A percentile compares a stretch with the other conserved stretches of the same genome.
These are phyloP conservation scores for Nomada goodeniana DNA, from an alignment of 2,888 invertebrate species.

Conservation along the genomic window DNA sequence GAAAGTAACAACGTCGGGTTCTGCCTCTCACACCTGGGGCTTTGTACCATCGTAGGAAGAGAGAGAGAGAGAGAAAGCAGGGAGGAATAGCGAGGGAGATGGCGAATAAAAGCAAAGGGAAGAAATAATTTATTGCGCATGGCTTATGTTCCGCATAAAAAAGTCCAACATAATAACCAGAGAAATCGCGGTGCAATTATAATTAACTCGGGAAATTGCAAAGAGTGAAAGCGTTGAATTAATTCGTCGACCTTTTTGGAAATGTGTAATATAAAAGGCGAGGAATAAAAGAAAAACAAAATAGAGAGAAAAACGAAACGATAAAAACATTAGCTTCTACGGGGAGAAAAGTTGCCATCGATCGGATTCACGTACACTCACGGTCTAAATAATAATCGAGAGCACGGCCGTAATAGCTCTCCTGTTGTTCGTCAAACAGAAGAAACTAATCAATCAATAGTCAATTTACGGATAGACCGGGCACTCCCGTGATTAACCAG, in stretches of 20 bases:
- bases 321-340: too few species aligned
- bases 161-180: conserved; percentile 16
- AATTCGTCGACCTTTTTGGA: not conserved
- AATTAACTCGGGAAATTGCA: not conserved
- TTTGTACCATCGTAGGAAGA: conserved; percentile 23
- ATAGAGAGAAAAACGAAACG: not conserved
- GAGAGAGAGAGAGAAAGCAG: conserved; percentile 6
- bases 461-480: conserved; percentile 61
- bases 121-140: conserved; percentile 46
- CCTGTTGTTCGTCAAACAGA: conserved; percentile 52
- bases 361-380: conserved; percentile 10
- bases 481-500: conserved; percentile 57
- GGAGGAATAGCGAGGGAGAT: conserved; percentile 23
- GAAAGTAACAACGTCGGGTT: conserved; percentile 77
- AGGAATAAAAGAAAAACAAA: not conserved
- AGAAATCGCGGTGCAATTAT: conserved; percentile 26
- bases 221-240: not conserved
- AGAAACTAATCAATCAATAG: conserved; percentile 72
- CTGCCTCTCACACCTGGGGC: conserved; percentile 77
- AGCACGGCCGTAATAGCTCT: conserved; percentile 46
- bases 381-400: conserved; percentile 56
- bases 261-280: not conserved
- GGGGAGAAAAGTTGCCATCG: conserved; percentile 23
- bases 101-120: conserved; percentile 33
- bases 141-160: conserved; percentile 37